Base-by-base conservation (phyloP, 2,797 vertebrate genomes). In the Enteromius mattozi region DNA sequence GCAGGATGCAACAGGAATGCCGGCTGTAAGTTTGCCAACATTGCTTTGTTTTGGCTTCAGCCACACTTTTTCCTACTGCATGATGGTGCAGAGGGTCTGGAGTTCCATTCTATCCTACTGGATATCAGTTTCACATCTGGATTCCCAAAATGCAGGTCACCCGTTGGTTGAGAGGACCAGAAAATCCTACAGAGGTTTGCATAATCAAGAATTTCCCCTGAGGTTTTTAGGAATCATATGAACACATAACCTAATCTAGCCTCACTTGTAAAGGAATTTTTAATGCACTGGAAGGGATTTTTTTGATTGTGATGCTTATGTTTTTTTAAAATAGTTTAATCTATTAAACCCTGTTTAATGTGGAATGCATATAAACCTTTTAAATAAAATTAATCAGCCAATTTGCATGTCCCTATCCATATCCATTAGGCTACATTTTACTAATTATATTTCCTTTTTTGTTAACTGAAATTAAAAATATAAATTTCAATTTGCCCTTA, bases 141-240 rank as follows among this genome's bases (percentile, higher is more conserved):
- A 6, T n/a, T 51, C 21, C 47, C 45, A 68, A 35, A 68, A 80
- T 37, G 30, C 66, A 70, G 49, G 35, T 80, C 47, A 70, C 51
- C n/a, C 8, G 24, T 49, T 54, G 71, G 47, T 78, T 27, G 56
- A 51, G 27, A 45, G 6, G 2, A 45, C 37, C 51, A 9, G 16
- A 70, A 42, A 59, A 33, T 61, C 65, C 65, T 40, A 21, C 61
- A 68, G 27, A 69, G 47, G 66, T 63, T 74, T 74, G 69, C 80
- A 17, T 47, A 47, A 54, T 70, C 40, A 40, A 63, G 13, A 82
- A 49, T 17, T 68, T 74, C 40, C 56, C 54, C 37, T 47, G 66
- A 61, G 80, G 80, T 63, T 74, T 63, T 63, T 33, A 33, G 3
- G 1, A 24, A 42, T 63, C 37, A 63, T 63, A 17, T 27, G 24